Base-by-base conservation (phyloP, 1,140 invertebrate genomes). In the Drosophila sturtevanti region DNA sequence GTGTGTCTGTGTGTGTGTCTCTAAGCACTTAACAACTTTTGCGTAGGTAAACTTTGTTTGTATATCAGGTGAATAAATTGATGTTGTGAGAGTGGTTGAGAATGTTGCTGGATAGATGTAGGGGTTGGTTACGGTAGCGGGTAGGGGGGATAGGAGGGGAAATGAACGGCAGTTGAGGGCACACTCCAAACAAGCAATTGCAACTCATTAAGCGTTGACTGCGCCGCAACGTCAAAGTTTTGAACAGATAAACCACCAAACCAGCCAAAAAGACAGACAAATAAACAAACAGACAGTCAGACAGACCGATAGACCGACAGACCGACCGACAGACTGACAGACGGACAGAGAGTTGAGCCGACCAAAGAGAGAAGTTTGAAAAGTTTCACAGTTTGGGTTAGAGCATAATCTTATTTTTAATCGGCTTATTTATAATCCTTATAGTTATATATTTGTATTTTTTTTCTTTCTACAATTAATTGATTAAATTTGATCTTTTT, bases 121-220 rank as follows among this genome's bases (percentile, higher is more conserved):
- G n/a, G n/a, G n/a, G n/a, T n/a, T n/a, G n/a, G n/a, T n/a, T n/a
- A n/a, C n/a, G n/a, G n/a, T n/a, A n/a, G n/a, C n/a, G 21, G 16
- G 2, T 12, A 10, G 37, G 31, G 52, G 62, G 59, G 54, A 52
- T 22, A 22, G 10, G 2, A 31, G 24, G 38, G 35, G 12, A 51
- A 54, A 22, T 21, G 14, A 31, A 14, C n/a, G 34, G 55, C 34
- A 38, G 16, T 18, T 48, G 41, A 48, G 35, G 31, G 31, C 58
- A 60, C 63, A 71, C 81, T 77, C 73, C 72, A 85, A 86, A 86
- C 74, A 86, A 85, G 78, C 81, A 86, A 81, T 86, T 81, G 74
- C 76, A 87, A 86, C 81, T 86, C 81, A 86, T 86, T 86, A 86
- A 76, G 78, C 82, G 64, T 85, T 77, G 81, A 77, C 81, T 85